Percentiles rank a stretch among this genome's conserved stretches.
These are phyloP conservation scores for Antheraea mylitta DNA, from an alignment of 1,140 invertebrate genomes.

Conservation along the genomic window DNA sequence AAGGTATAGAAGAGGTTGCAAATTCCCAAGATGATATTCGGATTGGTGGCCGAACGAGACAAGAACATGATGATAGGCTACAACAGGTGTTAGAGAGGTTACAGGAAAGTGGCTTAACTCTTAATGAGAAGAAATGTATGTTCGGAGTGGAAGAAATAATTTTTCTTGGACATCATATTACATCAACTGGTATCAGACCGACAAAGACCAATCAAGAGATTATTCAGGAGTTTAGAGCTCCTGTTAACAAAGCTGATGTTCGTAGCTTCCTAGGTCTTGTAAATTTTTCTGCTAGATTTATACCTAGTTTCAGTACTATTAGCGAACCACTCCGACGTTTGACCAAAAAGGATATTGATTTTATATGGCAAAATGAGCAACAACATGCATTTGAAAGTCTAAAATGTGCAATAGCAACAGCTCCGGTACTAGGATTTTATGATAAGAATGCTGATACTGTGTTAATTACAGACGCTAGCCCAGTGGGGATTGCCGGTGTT, in stretches of 20 bases:
- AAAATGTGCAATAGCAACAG: no score
- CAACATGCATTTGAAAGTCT: no score
- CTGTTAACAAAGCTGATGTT: constrained; percentile 47
- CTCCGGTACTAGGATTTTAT: constrained; percentile 20
- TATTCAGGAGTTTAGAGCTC: constrained; percentile 44
- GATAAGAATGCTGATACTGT: constrained; percentile 34
- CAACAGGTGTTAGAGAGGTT: no score
- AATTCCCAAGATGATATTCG: no score
- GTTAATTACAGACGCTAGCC: constrained; percentile 63
- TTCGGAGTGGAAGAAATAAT: constrained; percentile 43
- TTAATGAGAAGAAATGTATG: constrained; percentile 37
- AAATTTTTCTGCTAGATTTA: constrained; percentile 66
- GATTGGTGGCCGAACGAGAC: no score
- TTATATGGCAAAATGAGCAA: no score
- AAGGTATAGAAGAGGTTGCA: no score
- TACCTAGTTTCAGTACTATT: constrained; percentile 35
- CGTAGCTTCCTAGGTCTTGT: constrained; percentile 64
- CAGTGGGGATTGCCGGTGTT: constrained; percentile 54
- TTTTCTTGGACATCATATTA: constrained; percentile 58
- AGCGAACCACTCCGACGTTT: no score
- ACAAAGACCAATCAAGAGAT: constrained; percentile 42
- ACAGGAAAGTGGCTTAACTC: no score
- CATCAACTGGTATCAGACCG: constrained; percentile 32
- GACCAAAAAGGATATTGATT: no score
- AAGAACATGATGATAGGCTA: no score